phyloP scores from a whole-genome alignment of 1,140 invertebrate genomes.

The Nymphalis io region DNA sequence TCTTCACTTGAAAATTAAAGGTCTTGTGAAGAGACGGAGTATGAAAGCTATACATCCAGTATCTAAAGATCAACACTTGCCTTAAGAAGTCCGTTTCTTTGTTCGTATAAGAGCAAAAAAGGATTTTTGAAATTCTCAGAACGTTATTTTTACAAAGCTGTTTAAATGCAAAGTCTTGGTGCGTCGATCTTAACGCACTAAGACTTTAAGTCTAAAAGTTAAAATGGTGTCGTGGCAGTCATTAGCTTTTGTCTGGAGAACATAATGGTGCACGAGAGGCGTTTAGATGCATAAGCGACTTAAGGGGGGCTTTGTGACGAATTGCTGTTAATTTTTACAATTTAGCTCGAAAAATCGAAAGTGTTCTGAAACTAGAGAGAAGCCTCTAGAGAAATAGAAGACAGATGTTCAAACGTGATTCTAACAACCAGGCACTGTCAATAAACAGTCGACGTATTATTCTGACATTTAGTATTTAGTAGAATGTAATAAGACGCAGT shows the following conservation, averaged over 20 bases:
- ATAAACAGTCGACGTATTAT: no score
- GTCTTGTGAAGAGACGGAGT: not conserved
- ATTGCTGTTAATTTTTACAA: constrained; percentile 32
- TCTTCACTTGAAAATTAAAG: constrained; percentile 7
- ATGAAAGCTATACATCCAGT: constrained; percentile 11
- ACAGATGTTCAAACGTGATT: no score
- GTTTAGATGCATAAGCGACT: constrained; percentile 41
- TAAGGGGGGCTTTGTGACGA: constrained; percentile 34
- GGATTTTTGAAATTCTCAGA: constrained; percentile 8
- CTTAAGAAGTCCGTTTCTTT: constrained; percentile 5
- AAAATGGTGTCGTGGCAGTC: constrained; percentile 49
- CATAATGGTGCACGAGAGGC: constrained; percentile 59
- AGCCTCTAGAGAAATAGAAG: no score
- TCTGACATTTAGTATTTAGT: no score
- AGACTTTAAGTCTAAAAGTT: constrained; percentile 18
- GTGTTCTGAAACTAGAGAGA: not conserved
- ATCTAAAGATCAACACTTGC: constrained; percentile 13
- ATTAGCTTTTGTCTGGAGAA: constrained; percentile 73
- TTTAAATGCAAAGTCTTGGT: constrained; percentile 18
- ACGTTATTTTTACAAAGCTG: constrained; percentile 22
- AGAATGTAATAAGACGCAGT: no score
- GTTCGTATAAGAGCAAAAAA: constrained; percentile 16
- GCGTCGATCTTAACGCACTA: constrained; percentile 37
- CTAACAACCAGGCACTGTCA: no score
- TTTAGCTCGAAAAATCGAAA: constrained; percentile 15